Evolutionary conservation across 2,797 vertebrate genomes (phyloP), one percentile per base, ranked within the genome.

Genomic region (Channa striata): DNA sequence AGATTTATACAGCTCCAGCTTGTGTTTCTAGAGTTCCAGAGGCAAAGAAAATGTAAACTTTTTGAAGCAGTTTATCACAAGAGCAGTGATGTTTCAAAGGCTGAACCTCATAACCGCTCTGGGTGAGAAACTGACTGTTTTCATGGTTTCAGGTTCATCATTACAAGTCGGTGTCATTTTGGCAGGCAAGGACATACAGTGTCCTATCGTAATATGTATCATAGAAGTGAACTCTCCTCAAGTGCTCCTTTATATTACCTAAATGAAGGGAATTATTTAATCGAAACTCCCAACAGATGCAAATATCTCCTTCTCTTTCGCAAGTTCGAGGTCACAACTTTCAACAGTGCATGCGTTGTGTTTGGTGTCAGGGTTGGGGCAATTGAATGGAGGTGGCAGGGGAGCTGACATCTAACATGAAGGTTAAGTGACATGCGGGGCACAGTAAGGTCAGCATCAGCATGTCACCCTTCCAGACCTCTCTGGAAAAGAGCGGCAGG

Each of bases 341-440:
- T 86, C 86, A 87, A 70, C 68, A 54, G 72, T 64, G 80, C 79
- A 39, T 68, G 78, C 68, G 77, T 77, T 58, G 68, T 78, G 79
- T 86, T 87, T 72, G 59, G 84, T 86, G 82, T 86, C 89, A 84
- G 84, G 77, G 76, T 78, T 63, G 77, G 65, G 63, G 80, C 74
- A 68, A 85, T 80, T 89, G 90, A 85, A 80, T 64, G 62, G 81
- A 17, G 69, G 80, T 81, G 77, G 89, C 82, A 87, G 85, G 88
- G 83, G 86, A 89, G 88, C 86, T 83, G 91, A 92, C 91, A 90
- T 92, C 88, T 90, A 92, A 92, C 89, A 91, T 87, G 90, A 84
- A 92, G 91, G 92, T 93, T 93, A 94, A 93, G 91, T 94, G 92
- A 93, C 93, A 93, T 86, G 77, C 84, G 76, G 92, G 92, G 93